Percentiles rank a stretch among this genome's conserved stretches.
phyloP scores from a whole-genome alignment of 2,888 invertebrate species.

The Hypomecis atomaria region DNA sequence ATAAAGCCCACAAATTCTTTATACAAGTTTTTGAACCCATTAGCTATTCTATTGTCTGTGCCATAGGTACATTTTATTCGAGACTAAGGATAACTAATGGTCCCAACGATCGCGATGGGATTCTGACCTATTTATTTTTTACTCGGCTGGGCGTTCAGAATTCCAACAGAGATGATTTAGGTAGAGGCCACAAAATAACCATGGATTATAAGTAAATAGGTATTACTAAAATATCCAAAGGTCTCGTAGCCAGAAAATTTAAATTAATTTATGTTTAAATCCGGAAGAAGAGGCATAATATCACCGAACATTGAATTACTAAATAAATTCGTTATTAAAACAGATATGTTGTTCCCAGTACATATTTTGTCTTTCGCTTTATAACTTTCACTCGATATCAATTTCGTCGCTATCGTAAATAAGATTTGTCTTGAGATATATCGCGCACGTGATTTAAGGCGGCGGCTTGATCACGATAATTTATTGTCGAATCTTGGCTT shows the following conservation, averaged over 20 bases:
- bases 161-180: too few species aligned
- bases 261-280: too few species aligned
- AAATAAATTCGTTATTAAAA: too few species aligned
- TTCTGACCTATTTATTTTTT: conserved; percentile 8
- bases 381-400: conserved; percentile 15
- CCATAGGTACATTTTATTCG: background rate
- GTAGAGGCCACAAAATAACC: too few species aligned
- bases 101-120: background rate
- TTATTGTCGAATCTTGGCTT: background rate
- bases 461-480: background rate
- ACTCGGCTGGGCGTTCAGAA: background rate
- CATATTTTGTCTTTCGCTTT: conserved; percentile 5
- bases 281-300: too few species aligned
- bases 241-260: too few species aligned
- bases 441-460: background rate
- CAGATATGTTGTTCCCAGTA: background rate
- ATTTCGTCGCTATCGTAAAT: conserved; percentile 1
- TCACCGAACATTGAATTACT: too few species aligned
- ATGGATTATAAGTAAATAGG: too few species aligned
- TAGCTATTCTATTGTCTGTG: too few species aligned
- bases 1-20: conserved; percentile 1
- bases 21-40: conserved; percentile 9
- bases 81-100: conserved; percentile 13
- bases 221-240: too few species aligned
- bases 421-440: conserved; percentile 1